Conservation (phyloP, 2,888 invertebrate species). For the Amitus sp. region DNA sequence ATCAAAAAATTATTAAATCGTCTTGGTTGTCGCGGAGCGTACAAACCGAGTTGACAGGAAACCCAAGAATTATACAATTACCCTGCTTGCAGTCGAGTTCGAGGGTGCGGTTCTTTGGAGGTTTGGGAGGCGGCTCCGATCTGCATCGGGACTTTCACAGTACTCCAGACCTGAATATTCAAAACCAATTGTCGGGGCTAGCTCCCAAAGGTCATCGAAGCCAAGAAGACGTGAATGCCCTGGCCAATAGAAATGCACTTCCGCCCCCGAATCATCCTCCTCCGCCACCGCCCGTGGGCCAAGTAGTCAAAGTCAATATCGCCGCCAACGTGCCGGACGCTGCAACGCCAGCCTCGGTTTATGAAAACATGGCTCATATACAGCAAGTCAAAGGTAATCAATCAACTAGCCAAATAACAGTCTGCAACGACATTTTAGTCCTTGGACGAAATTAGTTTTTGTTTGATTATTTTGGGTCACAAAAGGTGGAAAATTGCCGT, state of each 20-base stretch:
- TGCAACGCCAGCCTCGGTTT: constrained; percentile 61
- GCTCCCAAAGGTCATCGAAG: constrained; percentile 72
- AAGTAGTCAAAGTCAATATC: constrained; percentile 77
- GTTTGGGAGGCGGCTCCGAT: constrained; percentile 65
- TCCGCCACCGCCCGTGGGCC: constrained; percentile 81
- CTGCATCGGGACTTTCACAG: constrained; percentile 88
- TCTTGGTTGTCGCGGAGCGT: too few species aligned
- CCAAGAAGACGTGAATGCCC: constrained; percentile 75
- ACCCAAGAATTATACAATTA: too few species aligned
- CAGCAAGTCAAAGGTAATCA: constrained; percentile 66
- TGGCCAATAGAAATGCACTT: constrained; percentile 67
- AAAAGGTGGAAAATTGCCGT: too few species aligned
- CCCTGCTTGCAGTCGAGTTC: constrained; percentile 67
- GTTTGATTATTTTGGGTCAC: too few species aligned
- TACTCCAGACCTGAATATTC: constrained; percentile 78
- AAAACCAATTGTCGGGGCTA: constrained; percentile 53
- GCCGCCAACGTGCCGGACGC: constrained; percentile 59
- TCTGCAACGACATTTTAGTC: too few species aligned
- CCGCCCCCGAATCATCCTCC: constrained; percentile 87
- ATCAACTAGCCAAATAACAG: too few species aligned
- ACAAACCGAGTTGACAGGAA: not conserved
- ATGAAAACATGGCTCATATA: constrained; percentile 63
- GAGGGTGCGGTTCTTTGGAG: constrained; percentile 67
- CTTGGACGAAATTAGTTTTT: too few species aligned
- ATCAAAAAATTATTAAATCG: too few species aligned